These are phyloP conservation scores for Petrocephalus sullivani DNA, from an alignment of 2,797 vertebrate genomes.

Conservation along the genomic window DNA sequence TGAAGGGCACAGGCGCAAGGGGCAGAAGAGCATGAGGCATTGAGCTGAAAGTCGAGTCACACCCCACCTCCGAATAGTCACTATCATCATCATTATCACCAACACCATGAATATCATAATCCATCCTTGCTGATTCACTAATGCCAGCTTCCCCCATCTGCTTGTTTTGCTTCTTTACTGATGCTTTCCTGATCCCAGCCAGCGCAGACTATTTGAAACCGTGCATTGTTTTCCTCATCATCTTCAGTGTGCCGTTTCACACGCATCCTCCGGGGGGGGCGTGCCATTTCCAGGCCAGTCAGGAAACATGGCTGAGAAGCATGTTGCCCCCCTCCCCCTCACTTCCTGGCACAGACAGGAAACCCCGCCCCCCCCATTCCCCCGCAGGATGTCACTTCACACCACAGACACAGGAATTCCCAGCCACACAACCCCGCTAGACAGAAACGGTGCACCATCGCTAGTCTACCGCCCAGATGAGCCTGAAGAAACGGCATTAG, in stretches of 20 bases:
- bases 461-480: not conserved
- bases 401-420: not conserved
- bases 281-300: not conserved
- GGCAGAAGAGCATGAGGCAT: too few relatives aligned
- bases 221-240: not conserved
- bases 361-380: not conserved
- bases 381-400: not conserved
- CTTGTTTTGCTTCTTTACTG: not conserved
- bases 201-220: not conserved
- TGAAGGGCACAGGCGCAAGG: too few relatives aligned
- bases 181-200: not conserved
- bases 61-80: not conserved
- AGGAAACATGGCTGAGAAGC: not conserved
- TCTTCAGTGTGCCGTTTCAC: not conserved
- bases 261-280: not conserved
- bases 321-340: not conserved
- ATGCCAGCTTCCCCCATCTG: not conserved
- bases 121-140: not conserved
- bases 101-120: not conserved
- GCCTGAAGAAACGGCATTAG: not conserved
- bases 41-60: not conserved
- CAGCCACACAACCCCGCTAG: not conserved
- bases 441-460: not conserved
- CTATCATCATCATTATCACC: not conserved
- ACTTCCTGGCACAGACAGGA: not conserved